Evolutionary conservation across 2,113 vertebrate species (phyloP), one percentile per base, ranked within the genome.

Genomic region (Xyrauchen texanus): DNA sequence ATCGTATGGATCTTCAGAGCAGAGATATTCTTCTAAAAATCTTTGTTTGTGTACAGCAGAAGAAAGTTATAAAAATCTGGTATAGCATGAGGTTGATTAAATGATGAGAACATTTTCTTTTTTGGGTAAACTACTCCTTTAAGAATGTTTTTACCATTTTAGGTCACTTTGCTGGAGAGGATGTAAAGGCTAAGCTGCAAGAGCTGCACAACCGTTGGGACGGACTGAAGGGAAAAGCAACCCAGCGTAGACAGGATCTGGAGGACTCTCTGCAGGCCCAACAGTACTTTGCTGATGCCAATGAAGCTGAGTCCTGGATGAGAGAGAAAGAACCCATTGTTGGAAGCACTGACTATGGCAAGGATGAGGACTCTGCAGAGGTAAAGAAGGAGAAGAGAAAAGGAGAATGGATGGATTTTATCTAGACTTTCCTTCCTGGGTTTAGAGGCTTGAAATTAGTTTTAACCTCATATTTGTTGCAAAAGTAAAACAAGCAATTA

Each of bases 241-340:
- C 94, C 0, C 98, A 99, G 88, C 94, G 98, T 7, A 93, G 97
- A 0, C 97, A 99, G 82, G 98, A 99, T 85, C 91, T 99, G 44
- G 98, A 99, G 85, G 98, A 99, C 88, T 99, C 98, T 0, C 90
- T 99, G 83, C 98, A 99, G 87, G 98, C 98, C 65, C 98, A 99
- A 91, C 98, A 99, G 86, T 99, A 99, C 89, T 99, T 99, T 6
- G 98, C 98, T 0, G 98, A 99, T 0, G 98, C 97, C 79, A 99
- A 98, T 0, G 98, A 99, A 77, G 97, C 98, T 0, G 98, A 99
- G 84, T 98, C 96, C n/a, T 99, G 98, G 98, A 98, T 99, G 98
- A 92, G 97, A 73, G 98, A 99, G 90, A 99, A 99, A 90, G 98
- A 99, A 87, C 98, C 98, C 52, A 98, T 99, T 4, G 98, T 99